Conservation (phyloP, 2,113 vertebrate genomes). For the Syngnathus floridae region DNA sequence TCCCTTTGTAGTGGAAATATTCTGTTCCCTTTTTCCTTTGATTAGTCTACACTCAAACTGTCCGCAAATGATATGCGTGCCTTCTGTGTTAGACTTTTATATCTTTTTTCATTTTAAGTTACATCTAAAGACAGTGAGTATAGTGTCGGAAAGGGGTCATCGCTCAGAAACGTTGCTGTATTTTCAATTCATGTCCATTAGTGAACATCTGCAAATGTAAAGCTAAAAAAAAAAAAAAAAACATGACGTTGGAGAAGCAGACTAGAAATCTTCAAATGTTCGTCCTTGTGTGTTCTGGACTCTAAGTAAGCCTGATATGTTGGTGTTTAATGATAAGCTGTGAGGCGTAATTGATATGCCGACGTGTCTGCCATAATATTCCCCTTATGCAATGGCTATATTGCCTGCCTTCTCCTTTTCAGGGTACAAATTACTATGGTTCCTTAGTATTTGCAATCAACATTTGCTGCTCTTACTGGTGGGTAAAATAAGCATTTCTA, state of each 20-base stretch:
- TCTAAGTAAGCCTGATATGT: constrained; percentile 49
- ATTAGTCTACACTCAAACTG: constrained; percentile 16
- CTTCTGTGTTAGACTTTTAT: constrained; percentile 27
- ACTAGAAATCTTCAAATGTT: constrained; percentile 46
- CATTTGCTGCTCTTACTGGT: constrained; percentile 15
- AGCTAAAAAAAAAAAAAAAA: constrained; percentile 26
- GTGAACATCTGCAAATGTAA: constrained; percentile 48
- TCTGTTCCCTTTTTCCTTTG: constrained; percentile 15
- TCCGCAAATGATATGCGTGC: constrained; percentile 10
- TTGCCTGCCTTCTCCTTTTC: neutral
- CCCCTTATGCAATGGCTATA: constrained; percentile 36
- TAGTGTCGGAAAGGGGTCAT: constrained; percentile 36
- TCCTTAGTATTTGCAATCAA: constrained; percentile 45
- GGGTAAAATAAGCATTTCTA: neutral
- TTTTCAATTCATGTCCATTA: constrained; percentile 35
- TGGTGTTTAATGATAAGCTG: constrained; percentile 56
- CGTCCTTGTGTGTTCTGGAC: constrained; percentile 33
- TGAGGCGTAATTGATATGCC: constrained; percentile 50
- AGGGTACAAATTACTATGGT: constrained; percentile 36
- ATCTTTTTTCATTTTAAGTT: constrained; percentile 18
- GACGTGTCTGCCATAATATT: constrained; percentile 34
- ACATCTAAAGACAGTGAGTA: constrained; percentile 9
- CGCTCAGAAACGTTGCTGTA: constrained; percentile 15
- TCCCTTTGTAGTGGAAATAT: constrained; percentile 33
- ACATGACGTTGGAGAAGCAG: constrained; percentile 18